Evolutionary conservation across 1,140 invertebrate species (phyloP).

Genomic region (Drosophila orosa): DNA sequence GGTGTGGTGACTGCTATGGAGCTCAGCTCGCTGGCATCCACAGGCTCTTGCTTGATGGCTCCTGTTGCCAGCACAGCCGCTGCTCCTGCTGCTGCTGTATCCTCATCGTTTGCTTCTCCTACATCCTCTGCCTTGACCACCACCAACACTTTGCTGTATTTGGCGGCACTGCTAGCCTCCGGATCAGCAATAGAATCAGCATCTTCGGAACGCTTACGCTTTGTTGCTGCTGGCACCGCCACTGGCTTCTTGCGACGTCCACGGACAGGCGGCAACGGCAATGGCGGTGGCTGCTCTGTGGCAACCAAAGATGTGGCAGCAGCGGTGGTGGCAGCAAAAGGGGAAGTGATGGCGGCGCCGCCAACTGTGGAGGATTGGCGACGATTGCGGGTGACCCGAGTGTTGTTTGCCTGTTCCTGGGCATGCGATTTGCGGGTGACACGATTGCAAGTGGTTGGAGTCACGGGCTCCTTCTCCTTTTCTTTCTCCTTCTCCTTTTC

Average conservation of each 20-base stretch:
- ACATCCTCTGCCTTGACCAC: constrained; percentile 30
- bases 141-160: constrained; percentile 67
- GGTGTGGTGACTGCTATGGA: constrained; percentile 16
- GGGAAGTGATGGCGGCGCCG: constrained; percentile 3
- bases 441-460: constrained; percentile 61
- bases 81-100: constrained; percentile 14
- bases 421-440: constrained; percentile 79
- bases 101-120: constrained; percentile 12
- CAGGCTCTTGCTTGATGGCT: constrained; percentile 67
- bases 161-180: constrained; percentile 39
- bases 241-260: constrained; percentile 42
- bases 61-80: neutral
- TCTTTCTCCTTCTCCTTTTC: constrained; percentile 39
- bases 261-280: constrained; percentile 23
- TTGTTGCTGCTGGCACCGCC: constrained; percentile 41
- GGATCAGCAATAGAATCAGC: neutral
- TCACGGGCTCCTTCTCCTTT: constrained; percentile 31
- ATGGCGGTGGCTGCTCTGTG: constrained; percentile 38
- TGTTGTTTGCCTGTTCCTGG: constrained; percentile 70
- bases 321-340: constrained; percentile 30
- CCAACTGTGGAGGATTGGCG: constrained; percentile 59
- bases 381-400: constrained; percentile 74
- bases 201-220: constrained; percentile 73
- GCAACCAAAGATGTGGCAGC: constrained; percentile 17
- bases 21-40: constrained; percentile 53